Base-by-base conservation (phyloP, 2,888 invertebrate species). In the Cryptus viduatorius region DNA sequence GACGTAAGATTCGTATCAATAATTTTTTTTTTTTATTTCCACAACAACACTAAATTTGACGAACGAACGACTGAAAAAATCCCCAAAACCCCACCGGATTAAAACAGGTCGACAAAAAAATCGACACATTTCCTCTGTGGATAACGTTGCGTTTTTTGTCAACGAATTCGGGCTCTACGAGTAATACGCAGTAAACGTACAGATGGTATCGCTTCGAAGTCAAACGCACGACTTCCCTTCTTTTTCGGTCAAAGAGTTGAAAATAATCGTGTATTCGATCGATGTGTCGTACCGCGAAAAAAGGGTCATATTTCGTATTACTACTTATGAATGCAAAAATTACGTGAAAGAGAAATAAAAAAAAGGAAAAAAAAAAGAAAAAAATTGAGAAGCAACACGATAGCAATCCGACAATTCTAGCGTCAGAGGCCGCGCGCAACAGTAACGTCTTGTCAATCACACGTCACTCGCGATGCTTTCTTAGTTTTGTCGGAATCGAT, bases 401-500 rank as follows among this genome's bases (percentile, higher is more conserved):
- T 1, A 37, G 37, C 64, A 4, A 31, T n/a, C 7, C 64, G n/a
- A 37, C 37, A 12, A 44, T 44, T 59, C 16, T 53, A 10, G 37
- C 3, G 19, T 44, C 67, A n/a, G 31, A 53, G 37, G 24, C 42
- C 77, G n/a, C n/a, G n/a, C n/a, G 42, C 44, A 19, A 46, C 59
- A 72, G 73, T 48, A 56, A 78, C 78, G 81, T 50, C 73, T 84
- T 59, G 79, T 84, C 84, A 84, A 84, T 72, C 78, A 65, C 56
- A 65, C 69, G 65, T 67, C 76, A 37, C 78, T 79, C 71, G 56
- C 77, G 72, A 56, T 79, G 56, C 67, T 76, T 85, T 82, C 84
- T 85, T 82, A 77, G 82, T 79, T 77, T 77, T 67, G 82, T 79
- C 79, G 50, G 76, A 79, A 85, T 85, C 84, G 84, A 85, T 85